Percentiles rank a stretch among this genome's conserved stretches.
Conservation (phyloP, 2,113 vertebrate genomes). For the Neopipo cinnamomea region DNA sequence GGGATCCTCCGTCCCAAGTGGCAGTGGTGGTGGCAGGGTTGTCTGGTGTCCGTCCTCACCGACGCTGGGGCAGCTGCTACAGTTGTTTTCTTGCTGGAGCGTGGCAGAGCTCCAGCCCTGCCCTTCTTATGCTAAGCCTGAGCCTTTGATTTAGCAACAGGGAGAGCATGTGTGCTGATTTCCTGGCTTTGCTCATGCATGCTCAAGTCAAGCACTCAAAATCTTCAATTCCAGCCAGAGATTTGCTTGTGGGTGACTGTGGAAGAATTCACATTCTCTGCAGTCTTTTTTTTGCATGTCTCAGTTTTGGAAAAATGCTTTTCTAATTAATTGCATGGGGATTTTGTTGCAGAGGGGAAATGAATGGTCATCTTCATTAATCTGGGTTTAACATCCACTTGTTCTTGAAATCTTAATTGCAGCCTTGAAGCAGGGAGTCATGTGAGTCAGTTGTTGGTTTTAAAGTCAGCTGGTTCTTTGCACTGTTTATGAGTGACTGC, state of each 20-base stretch:
- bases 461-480: background rate
- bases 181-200: background rate
- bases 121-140: background rate
- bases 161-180: background rate
- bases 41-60: background rate
- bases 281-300: background rate
- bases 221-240: background rate
- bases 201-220: background rate
- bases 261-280: background rate
- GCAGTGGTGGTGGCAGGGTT: background rate
- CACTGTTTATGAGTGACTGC: background rate
- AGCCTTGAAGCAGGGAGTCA: background rate
- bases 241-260: background rate
- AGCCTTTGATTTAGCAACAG: background rate
- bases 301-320: background rate
- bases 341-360: background rate
- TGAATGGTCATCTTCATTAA: background rate
- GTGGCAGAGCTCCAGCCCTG: background rate
- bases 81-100: background rate
- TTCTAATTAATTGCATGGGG: background rate
- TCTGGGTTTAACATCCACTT: background rate
- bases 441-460: background rate
- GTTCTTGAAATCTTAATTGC: background rate
- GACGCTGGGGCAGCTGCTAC: rapidly evolving
- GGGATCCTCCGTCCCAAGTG: background rate